Base-by-base conservation (phyloP, 2,113 vertebrate genomes). In the Morone chrysops region DNA sequence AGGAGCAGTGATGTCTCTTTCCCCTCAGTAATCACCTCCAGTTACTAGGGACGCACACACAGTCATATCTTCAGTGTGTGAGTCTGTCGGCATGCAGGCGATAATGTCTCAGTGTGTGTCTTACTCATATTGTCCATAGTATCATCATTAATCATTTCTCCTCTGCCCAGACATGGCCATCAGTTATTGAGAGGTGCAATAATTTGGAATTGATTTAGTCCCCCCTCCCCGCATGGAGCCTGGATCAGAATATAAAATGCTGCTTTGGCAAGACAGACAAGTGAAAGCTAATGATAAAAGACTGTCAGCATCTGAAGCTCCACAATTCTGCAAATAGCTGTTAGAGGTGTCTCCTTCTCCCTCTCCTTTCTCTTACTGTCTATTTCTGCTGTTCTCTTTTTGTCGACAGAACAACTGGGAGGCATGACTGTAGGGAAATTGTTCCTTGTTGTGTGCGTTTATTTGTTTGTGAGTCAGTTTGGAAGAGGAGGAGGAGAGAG, bases 191-290 rank as follows among this genome's bases (percentile, higher is more conserved):
- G 91, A 92, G 89, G 89, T 89, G 82, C 88, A 92, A 93, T 94
- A 87, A 94, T 93, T 92, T 90, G 84, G 91, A 93, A 95, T 93
- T 93, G 94, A 95, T 95, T 95, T 90, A 92, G 93, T 90, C 75
- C 71, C 78, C 82, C 83, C 75, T 71, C 36, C 38, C 31, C 11
- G 83, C 84, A 76, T 16, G 3, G 76, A 84, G 85, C 69, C 81
- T 60, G 82, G 83, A 84, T 68, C 83, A 41, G 89, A 92, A 92
- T 91, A 91, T 85, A 89, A 93, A 93, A 89, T 40, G 66, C 79
- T 87, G 59, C 67, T 84, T 80, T 83, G 87, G 82, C 82, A 82
- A 79, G 68, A 80, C 65, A 72, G 82, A 83, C 75, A 88, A 87
- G 85, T 77, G 82, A 83, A 78, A 83, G 83, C 73, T 84, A 87